Conservation (phyloP, 2,888 invertebrate genomes). For the Megamerina dolium region DNA sequence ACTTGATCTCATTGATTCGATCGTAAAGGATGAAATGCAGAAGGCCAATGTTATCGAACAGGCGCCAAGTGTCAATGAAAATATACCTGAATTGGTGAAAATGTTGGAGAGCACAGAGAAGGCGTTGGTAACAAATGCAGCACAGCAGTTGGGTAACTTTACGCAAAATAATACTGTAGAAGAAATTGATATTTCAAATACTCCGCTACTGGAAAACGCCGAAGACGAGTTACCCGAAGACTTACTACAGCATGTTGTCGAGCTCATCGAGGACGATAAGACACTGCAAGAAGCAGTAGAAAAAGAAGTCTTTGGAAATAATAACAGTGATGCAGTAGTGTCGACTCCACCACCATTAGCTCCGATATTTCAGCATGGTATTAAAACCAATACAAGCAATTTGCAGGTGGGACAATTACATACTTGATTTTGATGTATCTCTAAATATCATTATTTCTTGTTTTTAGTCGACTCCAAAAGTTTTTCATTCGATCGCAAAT, state of each 20-base stretch:
- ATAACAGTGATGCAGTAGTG: conserved; percentile 13
- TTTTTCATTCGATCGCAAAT: no score
- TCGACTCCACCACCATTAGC: conserved; percentile 17
- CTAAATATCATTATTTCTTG: no score
- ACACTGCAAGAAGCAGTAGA: conserved; percentile 68
- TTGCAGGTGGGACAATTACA: conserved; percentile 11
- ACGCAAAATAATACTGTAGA: conserved; percentile 22
- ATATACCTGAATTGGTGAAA: conserved; percentile 52
- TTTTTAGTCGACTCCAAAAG: no score
- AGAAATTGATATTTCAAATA: conserved; percentile 37
- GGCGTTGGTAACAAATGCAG: conserved; percentile 23
- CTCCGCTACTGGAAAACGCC: conserved; percentile 51
- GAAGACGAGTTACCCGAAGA: conserved; percentile 64
- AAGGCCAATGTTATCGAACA: conserved; percentile 26
- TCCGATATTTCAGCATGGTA: conserved; percentile 15
- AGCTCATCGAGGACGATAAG: conserved; percentile 60
- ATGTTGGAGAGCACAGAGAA: conserved; percentile 49
- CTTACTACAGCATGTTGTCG: conserved; percentile 67
- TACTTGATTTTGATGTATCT: background rate
- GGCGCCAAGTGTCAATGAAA: conserved; percentile 32
- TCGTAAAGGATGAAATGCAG: conserved; percentile 44
- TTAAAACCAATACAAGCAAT: conserved; percentile 13
- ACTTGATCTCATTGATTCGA: conserved; percentile 47
- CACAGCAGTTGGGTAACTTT: conserved; percentile 5
- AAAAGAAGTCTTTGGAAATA: conserved; percentile 56